Percentiles rank a stretch among this genome's conserved stretches.
Conservation (phyloP, 2,113 vertebrate species). For the Phylloscopus trochilus region DNA sequence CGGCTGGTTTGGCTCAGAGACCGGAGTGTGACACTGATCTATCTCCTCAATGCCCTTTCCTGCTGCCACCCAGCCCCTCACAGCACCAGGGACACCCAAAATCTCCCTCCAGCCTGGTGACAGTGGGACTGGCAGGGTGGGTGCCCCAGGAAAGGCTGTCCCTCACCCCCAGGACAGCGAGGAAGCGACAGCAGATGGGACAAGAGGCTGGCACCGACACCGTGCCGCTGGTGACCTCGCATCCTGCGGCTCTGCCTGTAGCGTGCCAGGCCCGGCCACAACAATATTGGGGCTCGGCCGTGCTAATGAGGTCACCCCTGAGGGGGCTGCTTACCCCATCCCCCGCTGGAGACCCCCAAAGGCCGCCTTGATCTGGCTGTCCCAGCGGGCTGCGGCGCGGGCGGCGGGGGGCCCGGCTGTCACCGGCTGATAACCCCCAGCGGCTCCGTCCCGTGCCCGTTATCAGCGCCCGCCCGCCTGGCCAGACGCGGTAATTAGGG, state of each 20-base stretch:
- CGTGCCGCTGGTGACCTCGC: accelerated
- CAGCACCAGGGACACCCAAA: not conserved
- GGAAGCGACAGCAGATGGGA: not conserved
- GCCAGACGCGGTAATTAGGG: constrained; percentile 54
- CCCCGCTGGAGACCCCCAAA: not conserved
- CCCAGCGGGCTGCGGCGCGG: not conserved
- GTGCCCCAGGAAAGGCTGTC: accelerated
- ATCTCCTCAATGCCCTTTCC: not conserved
- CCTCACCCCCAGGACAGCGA: accelerated
- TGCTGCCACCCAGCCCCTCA: accelerated
- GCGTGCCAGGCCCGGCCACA: not conserved
- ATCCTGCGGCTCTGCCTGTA: not conserved
- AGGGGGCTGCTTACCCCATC: not conserved
- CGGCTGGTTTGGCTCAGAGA: not conserved
- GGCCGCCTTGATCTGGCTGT: constrained; percentile 5
- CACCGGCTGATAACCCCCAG: constrained; percentile 33
- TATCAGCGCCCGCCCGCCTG: constrained; percentile 23
- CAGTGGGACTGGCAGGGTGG: not conserved
- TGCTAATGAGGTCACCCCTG: not conserved
- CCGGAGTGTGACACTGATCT: accelerated
- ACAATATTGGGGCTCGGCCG: accelerated
- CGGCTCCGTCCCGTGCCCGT: constrained; percentile 3
- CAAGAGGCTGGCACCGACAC: not conserved
- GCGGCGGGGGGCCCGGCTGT: constrained; percentile 34
- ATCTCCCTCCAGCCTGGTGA: too few relatives aligned